phyloP scores from a whole-genome alignment of 1,140 invertebrate genomes.

The Meloidogyne chitwoodi region DNA sequence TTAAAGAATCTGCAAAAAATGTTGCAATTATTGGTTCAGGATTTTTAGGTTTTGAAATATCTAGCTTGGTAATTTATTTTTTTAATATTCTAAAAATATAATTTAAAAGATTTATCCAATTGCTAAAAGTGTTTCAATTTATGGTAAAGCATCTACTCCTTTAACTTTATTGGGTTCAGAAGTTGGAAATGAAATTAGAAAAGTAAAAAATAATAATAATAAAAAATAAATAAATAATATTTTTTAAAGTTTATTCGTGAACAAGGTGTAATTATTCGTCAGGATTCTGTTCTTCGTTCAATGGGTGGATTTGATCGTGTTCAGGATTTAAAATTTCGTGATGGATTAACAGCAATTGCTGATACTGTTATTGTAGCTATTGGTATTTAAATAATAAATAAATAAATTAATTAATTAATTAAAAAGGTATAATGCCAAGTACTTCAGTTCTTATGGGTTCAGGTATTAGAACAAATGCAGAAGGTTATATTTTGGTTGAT shows the following conservation, averaged over 20 bases:
- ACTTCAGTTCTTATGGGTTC: background rate
- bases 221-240: background rate
- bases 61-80: background rate
- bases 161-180: conserved; percentile 1
- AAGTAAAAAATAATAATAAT: background rate
- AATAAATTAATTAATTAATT: background rate
- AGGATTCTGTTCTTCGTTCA: conserved; percentile 5
- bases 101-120: background rate
- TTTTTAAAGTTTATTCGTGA: conserved; percentile 3
- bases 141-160: conserved; percentile 8
- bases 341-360: conserved; percentile 3
- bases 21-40: conserved; percentile 12
- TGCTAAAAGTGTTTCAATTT: conserved; percentile 7
- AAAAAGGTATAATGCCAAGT: background rate
- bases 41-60: conserved; percentile 15
- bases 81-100: background rate
- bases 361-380: conserved; percentile 13
- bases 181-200: conserved; percentile 10
- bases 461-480: background rate
- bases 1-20: background rate
- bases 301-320: conserved; percentile 10
- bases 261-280: conserved; percentile 7
- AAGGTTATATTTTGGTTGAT: conserved; percentile 1
- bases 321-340: background rate
- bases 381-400: conserved; percentile 5